A percentile compares a stretch with the other conserved stretches of the same genome.
Evolutionary conservation across 2,797 vertebrate genomes (phyloP).

Genomic region (Acrossocheilus fasciatus): DNA sequence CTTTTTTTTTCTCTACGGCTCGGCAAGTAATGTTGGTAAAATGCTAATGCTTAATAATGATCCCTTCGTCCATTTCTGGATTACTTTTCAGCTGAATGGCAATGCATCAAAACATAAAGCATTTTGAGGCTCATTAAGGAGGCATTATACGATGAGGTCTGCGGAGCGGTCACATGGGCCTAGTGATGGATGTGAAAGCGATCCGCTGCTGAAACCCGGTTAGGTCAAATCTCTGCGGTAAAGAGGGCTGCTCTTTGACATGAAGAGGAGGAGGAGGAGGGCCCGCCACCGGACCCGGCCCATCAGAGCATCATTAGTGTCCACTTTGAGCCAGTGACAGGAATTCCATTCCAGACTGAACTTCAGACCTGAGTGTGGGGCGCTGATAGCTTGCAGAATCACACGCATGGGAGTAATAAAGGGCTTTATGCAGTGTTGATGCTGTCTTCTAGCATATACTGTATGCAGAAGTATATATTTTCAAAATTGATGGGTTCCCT

Average conservation of each 20-base stretch:
- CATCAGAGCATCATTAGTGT: constrained; percentile 62
- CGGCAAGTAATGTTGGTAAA: constrained; percentile 63
- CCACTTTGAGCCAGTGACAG: constrained; percentile 51
- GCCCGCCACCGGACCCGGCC: constrained; percentile 43
- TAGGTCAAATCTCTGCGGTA: constrained; percentile 73
- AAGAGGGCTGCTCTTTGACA: constrained; percentile 59
- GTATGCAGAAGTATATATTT: constrained; percentile 14
- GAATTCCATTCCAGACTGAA: constrained; percentile 57
- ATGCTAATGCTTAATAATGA: constrained; percentile 73
- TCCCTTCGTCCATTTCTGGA: constrained; percentile 81
- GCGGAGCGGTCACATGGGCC: constrained; percentile 73
- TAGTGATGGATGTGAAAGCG: constrained; percentile 86
- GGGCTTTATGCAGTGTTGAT: constrained; percentile 26
- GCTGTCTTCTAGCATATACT: constrained; percentile 22
- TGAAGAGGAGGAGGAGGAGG: constrained; percentile 45
- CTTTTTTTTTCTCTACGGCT: constrained; percentile 47
- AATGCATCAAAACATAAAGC: constrained; percentile 85
- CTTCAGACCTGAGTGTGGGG: constrained; percentile 42
- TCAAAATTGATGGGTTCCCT: constrained; percentile 8
- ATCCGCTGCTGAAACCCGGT: constrained; percentile 80
- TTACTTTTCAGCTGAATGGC: constrained; percentile 84
- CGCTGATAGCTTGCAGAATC: constrained; percentile 53
- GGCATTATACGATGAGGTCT: constrained; percentile 80
- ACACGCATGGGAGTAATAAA: constrained; percentile 48
- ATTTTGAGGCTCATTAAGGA: constrained; percentile 86